Evolutionary conservation across 1,140 invertebrate genomes (phyloP).

Genomic region (Zaprionus tsacasi): DNA sequence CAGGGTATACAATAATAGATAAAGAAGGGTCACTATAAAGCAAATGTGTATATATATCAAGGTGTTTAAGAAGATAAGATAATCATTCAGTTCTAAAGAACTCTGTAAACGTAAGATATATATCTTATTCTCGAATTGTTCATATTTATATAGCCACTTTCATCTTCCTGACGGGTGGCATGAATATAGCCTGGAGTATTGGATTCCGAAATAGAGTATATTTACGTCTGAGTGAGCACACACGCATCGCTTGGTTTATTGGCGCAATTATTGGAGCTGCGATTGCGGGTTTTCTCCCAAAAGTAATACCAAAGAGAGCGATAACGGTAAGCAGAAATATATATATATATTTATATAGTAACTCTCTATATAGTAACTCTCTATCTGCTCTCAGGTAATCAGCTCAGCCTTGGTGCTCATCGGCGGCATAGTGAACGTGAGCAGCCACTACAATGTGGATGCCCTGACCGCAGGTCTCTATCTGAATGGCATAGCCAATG

Average conservation of each 20-base stretch:
- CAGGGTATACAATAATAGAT: too few species aligned
- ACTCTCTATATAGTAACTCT: rapidly evolving
- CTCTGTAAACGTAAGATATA: too few species aligned
- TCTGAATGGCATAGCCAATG: conserved; percentile 65
- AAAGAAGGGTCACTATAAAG: too few species aligned
- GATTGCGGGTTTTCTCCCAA: conserved; percentile 35
- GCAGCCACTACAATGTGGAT: background rate
- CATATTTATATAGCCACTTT: conserved; percentile 32
- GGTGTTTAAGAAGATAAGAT: background rate
- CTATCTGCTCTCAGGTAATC: conserved; percentile 21
- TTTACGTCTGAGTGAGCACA: background rate
- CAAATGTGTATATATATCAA: too few species aligned
- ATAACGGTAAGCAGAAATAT: conserved; percentile 37
- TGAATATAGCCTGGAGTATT: conserved; percentile 66
- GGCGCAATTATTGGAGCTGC: conserved; percentile 61
- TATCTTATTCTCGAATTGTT: background rate
- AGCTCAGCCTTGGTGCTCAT: conserved; percentile 35
- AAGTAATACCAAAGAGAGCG: conserved; percentile 42
- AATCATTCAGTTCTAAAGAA: background rate
- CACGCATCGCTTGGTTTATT: conserved; percentile 61
- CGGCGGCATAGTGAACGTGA: conserved; percentile 47
- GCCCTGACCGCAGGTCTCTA: conserved; percentile 43
- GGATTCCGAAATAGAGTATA: conserved; percentile 34
- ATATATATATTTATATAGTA: background rate
- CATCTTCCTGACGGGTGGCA: conserved; percentile 62